Base-by-base conservation (phyloP, 2,113 vertebrate genomes). In the Athene noctua region DNA sequence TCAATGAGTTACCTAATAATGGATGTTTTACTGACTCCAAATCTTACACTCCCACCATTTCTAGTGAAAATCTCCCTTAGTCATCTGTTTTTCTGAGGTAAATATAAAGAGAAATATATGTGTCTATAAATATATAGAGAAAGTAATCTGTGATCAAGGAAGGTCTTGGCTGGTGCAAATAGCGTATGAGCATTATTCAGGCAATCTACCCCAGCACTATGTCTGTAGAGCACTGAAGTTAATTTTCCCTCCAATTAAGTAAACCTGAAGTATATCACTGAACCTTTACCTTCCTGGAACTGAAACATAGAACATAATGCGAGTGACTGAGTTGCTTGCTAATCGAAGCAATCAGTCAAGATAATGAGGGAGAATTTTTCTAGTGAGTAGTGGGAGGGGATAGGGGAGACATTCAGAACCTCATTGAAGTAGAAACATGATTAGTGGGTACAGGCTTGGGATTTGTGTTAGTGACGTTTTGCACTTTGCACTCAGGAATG, bases 181-280 rank as follows among this genome's bases (percentile, higher is more conserved):
- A 73, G 55, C 58, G 21, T 44, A 34, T 62, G 49, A 55, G 38
- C 40, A 36, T 79, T 57, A 68, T 80, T 90, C 29, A 72, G 11
- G 44, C 63, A 84, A n/a, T 94, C 66, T 80, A 63, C 26, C 44
- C 36, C 42, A 94, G 74, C 58, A 13, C 27, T 21, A 6, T 55
- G 68, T 93, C 90, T 90, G 14, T 51, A 63, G 72, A 81, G n/a
- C 57, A 93, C 95, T 97, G 91, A 92, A 91, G 46, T 54, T 94
- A 88, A 94, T 97, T 98, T 98, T 95, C 78, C 85, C 96, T 92
- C 93, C 97, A 97, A 97, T 97, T 98, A 96, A 92, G 85, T 58
- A 86, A 92, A 97, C 68, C 80, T 86, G 86, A 96, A 96, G 63
- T 83, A 71, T 96, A 77, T 74, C 59, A 75, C n/a, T 81, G 88